phyloP scores from a whole-genome alignment of 2,797 vertebrate species.

The Eidolon dupreanum region DNA sequence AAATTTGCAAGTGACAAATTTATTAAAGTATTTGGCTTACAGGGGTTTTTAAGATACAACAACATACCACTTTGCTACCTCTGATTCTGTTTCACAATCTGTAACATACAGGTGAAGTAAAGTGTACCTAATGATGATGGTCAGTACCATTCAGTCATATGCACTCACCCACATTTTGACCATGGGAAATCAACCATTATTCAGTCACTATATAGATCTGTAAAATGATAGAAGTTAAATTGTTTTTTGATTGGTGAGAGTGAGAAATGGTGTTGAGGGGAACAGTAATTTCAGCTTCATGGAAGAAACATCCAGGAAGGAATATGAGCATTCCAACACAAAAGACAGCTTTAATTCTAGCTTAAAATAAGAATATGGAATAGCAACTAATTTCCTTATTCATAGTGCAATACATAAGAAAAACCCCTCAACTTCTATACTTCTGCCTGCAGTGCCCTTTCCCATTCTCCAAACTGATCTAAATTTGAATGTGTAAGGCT shows the following conservation, averaged over 20 bases:
- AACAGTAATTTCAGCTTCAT: neutral
- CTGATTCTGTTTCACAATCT: neutral
- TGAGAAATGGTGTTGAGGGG: neutral
- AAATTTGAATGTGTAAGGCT: neutral
- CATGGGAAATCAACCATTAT: neutral
- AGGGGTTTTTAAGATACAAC: neutral
- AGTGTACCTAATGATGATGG: neutral
- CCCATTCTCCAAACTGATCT: neutral
- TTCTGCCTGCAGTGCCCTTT: neutral
- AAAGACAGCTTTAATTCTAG: slow-evolving; percentile 17
- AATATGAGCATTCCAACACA: neutral
- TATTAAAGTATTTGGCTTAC: neutral
- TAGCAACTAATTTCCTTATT: neutral
- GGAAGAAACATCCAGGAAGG: neutral
- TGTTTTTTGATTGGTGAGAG: neutral
- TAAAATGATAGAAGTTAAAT: neutral
- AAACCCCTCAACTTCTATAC: neutral
- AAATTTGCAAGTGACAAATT: neutral
- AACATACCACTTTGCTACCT: neutral
- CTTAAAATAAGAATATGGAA: neutral
- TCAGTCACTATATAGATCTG: neutral
- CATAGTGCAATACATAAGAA: neutral
- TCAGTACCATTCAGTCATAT: neutral
- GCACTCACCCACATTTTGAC: neutral
- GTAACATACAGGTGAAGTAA: neutral